Evolutionary conservation across 2,113 vertebrate species (phyloP).

Genomic region (Prolemur simus): DNA sequence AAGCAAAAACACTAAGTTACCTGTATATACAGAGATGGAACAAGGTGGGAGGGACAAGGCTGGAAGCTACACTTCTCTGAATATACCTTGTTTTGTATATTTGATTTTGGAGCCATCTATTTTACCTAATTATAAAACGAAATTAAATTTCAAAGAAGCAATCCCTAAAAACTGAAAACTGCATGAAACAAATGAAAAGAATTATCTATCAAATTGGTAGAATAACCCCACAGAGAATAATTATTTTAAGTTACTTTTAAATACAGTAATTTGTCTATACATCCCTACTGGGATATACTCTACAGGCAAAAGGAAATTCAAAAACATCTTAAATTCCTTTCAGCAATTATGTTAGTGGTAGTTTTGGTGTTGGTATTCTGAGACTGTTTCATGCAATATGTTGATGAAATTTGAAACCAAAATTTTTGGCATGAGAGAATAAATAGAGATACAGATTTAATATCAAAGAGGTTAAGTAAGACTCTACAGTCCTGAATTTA

Average conservation of each 20-base stretch:
- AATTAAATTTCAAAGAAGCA: slow-evolving; percentile 47
- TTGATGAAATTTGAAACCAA: slow-evolving; percentile 26
- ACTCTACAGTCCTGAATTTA: not conserved
- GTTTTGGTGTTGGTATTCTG: not conserved
- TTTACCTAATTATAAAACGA: slow-evolving; percentile 43
- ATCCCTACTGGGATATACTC: not conserved
- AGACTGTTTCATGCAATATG: slow-evolving; percentile 12
- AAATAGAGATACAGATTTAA: not conserved
- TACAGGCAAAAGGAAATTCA: slow-evolving; percentile 26
- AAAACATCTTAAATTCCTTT: slow-evolving; percentile 25
- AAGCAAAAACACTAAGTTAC: slow-evolving; percentile 22
- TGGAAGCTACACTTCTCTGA: slow-evolving; percentile 19
- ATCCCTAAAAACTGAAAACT: slow-evolving; percentile 9
- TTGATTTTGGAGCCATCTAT: slow-evolving; percentile 22
- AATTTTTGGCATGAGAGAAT: slow-evolving; percentile 41
- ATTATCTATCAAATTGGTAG: slow-evolving; percentile 23
- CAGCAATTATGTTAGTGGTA: not conserved
- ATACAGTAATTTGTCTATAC: slow-evolving; percentile 35
- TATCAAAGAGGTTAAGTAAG: slow-evolving; percentile 28
- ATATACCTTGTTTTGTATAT: slow-evolving; percentile 31
- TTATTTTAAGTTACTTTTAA: slow-evolving; percentile 65
- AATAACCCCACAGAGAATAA: slow-evolving; percentile 45
- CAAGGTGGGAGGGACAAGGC: not conserved
- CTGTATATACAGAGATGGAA: not conserved
- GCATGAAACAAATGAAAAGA: slow-evolving; percentile 30